These are phyloP conservation scores for Anoura caudifer DNA, from an alignment of 2,113 vertebrate species.

Conservation along the genomic window DNA sequence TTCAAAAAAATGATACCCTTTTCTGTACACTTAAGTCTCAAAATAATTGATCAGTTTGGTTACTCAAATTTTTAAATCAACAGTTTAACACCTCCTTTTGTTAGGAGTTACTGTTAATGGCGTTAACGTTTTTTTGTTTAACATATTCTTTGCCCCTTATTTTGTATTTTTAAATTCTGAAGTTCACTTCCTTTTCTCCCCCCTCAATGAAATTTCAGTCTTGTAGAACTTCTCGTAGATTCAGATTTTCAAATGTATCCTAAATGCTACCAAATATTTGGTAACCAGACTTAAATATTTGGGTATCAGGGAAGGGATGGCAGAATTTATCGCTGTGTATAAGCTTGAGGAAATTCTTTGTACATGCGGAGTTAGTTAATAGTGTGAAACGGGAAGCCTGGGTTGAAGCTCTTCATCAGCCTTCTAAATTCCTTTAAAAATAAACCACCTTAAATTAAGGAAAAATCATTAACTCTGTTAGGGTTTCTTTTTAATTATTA, in stretches of 20 bases:
- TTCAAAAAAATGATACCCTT: neutral
- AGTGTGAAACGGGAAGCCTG: constrained; percentile 16
- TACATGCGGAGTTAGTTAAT: neutral
- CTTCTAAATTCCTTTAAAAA: constrained; percentile 48
- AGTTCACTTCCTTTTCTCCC: neutral
- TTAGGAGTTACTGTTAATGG: neutral
- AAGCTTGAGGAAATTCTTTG: constrained; percentile 27
- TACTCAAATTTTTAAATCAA: neutral
- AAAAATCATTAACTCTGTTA: constrained; percentile 45
- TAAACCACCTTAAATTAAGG: constrained; percentile 46
- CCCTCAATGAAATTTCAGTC: neutral
- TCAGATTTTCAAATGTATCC: neutral
- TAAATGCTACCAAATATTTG: neutral
- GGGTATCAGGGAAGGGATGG: neutral
- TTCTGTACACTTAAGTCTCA: neutral
- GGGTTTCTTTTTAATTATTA: constrained; percentile 9
- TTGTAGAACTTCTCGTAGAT: constrained; percentile 3
- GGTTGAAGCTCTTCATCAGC: neutral
- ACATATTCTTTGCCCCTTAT: neutral
- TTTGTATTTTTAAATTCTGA: constrained; percentile 30
- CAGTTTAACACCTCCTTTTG: neutral
- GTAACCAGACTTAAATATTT: neutral
- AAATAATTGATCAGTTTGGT: neutral
- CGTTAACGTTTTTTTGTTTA: neutral
- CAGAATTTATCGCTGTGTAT: neutral